phyloP scores from a whole-genome alignment of 2,888 invertebrate species.

The Podabrus alpinus region DNA sequence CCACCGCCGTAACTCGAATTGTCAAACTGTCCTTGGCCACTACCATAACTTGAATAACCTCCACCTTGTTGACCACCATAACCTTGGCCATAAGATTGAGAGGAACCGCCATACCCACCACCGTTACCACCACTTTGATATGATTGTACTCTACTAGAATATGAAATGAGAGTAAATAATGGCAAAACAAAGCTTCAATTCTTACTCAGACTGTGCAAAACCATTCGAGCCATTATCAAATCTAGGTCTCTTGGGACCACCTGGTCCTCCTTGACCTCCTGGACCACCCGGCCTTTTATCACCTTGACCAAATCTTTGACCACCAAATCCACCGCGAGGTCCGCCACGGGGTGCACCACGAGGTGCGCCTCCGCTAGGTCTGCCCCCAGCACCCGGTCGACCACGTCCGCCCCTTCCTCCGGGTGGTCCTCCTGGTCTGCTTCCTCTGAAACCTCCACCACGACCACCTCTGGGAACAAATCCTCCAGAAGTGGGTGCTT shows the following conservation, averaged over 20 bases:
- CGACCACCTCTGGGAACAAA: slow-evolving; percentile 19
- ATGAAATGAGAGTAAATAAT: slow-evolving; percentile 7
- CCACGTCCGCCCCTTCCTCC: slow-evolving; percentile 28
- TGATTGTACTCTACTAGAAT: slow-evolving; percentile 26
- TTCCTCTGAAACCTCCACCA: slow-evolving; percentile 15
- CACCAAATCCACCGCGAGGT: slow-evolving; percentile 21
- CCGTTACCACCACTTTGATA: slow-evolving; percentile 31
- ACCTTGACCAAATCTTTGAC: slow-evolving; percentile 8
- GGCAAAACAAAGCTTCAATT: background rate
- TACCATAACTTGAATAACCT: slow-evolving; percentile 19
- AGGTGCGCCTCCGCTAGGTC: slow-evolving; percentile 34
- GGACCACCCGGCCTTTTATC: slow-evolving; percentile 19
- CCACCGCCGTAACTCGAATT: slow-evolving; percentile 15
- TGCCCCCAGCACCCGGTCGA: slow-evolving; percentile 36
- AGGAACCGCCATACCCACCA: slow-evolving; percentile 14
- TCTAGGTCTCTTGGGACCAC: slow-evolving; percentile 41
- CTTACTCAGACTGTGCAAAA: slow-evolving; percentile 41
- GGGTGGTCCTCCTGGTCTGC: slow-evolving; percentile 38
- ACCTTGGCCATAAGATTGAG: slow-evolving; percentile 17
- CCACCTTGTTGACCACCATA: slow-evolving; percentile 1
- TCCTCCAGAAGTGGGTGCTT: slow-evolving; percentile 29
- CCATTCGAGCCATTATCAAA: slow-evolving; percentile 48
- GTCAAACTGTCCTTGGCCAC: slow-evolving; percentile 14
- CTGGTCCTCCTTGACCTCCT: slow-evolving; percentile 20
- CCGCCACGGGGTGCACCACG: slow-evolving; percentile 17